Evolutionary conservation across 2,797 vertebrate species (phyloP).

Genomic region (Protosalanx chinensis): DNA sequence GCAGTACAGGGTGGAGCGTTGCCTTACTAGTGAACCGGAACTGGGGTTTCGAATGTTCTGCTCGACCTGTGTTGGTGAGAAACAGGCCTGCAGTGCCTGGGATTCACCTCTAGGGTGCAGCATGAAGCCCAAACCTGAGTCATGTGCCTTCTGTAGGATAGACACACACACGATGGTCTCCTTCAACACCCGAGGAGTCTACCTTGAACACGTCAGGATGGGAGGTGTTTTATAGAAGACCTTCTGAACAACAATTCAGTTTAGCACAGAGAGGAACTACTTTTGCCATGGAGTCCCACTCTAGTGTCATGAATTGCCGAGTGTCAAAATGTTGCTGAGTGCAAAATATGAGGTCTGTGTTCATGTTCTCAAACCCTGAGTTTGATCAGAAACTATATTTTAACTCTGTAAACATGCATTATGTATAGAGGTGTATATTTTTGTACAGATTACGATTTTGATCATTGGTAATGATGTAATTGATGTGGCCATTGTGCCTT

Average conservation of each 20-base stretch:
- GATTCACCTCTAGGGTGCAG: slow-evolving; percentile 35
- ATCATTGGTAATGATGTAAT: slow-evolving; percentile 32
- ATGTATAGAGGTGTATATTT: slow-evolving; percentile 61
- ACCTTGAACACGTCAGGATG: slow-evolving; percentile 19
- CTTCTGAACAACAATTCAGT: background rate
- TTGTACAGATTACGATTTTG: slow-evolving; percentile 35
- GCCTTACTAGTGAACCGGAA: slow-evolving; percentile 47
- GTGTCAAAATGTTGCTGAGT: background rate
- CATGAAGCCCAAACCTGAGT: slow-evolving; percentile 25
- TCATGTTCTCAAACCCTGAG: slow-evolving; percentile 44
- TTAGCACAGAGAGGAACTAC: background rate
- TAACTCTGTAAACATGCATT: slow-evolving; percentile 32
- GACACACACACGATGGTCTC: slow-evolving; percentile 26
- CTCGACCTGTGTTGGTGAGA: slow-evolving; percentile 40
- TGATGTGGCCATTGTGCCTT: slow-evolving; percentile 46
- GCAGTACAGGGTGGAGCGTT: slow-evolving; percentile 39
- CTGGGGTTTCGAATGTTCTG: slow-evolving; percentile 43
- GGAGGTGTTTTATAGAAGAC: too few species aligned
- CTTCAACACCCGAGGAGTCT: slow-evolving; percentile 39
- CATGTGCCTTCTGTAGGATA: slow-evolving; percentile 74
- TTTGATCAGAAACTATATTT: slow-evolving; percentile 61
- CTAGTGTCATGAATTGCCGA: slow-evolving; percentile 1
- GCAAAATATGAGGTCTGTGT: slow-evolving; percentile 1
- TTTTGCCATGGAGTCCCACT: slow-evolving; percentile 7
- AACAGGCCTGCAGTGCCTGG: slow-evolving; percentile 76